A percentile compares a stretch with the other conserved stretches of the same genome.
Conservation (phyloP, 2,113 vertebrate genomes). For the Prinia subflava region DNA sequence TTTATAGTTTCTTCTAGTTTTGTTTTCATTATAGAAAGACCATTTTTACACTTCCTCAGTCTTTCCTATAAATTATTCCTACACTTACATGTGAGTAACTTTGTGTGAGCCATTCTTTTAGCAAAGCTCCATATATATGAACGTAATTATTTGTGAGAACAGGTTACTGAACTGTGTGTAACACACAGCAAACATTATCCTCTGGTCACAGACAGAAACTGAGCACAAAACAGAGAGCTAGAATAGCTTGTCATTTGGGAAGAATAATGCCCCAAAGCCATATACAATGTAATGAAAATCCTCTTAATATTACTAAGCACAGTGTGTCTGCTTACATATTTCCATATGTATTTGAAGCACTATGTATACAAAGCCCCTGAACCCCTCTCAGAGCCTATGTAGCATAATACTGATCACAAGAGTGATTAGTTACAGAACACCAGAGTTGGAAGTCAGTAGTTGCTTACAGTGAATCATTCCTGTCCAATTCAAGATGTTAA, state of each 20-base stretch:
- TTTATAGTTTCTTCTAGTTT: background rate
- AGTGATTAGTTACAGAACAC: background rate
- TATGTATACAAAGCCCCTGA: background rate
- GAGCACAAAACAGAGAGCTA: background rate
- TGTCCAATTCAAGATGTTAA: background rate
- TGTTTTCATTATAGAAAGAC: background rate
- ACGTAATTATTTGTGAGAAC: background rate
- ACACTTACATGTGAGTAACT: background rate
- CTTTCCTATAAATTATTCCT: background rate
- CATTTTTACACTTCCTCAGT: background rate
- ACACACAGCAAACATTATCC: background rate
- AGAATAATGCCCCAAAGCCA: conserved; percentile 16
- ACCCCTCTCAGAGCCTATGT: background rate
- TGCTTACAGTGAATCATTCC: background rate
- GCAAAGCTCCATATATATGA: background rate
- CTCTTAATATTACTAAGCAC: conserved; percentile 8
- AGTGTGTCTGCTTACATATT: background rate
- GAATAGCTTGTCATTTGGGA: background rate
- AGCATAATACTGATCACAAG: background rate
- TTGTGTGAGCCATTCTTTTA: background rate
- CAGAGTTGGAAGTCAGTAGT: background rate
- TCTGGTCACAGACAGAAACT: background rate
- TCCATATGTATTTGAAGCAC: background rate
- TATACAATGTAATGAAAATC: background rate
- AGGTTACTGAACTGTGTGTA: background rate